Conservation (phyloP, 2,797 vertebrate species). For the Aphelocoma californica region DNA sequence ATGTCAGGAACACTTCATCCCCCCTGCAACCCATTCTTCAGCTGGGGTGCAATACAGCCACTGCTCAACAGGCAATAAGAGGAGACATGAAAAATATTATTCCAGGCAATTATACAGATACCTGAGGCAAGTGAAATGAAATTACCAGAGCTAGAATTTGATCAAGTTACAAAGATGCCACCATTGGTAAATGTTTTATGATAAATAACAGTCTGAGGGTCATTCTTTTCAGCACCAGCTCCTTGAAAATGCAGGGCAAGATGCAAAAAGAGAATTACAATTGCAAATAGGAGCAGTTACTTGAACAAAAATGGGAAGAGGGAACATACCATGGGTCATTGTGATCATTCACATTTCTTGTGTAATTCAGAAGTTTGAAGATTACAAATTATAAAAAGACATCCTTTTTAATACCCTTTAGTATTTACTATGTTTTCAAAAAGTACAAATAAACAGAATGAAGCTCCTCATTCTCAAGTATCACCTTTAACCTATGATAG, state of each 20-base stretch:
- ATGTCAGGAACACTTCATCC: neutral
- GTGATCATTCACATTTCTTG: neutral
- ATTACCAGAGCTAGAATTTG: neutral
- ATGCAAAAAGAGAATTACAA: neutral
- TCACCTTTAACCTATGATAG: neutral
- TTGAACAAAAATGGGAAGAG: neutral
- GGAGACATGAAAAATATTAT: neutral
- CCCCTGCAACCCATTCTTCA: neutral
- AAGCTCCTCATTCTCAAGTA: neutral
- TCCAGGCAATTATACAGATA: neutral
- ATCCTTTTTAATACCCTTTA: neutral
- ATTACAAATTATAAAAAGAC: neutral
- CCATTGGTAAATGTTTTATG: neutral
- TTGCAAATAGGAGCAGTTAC: neutral
- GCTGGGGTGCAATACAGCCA: neutral
- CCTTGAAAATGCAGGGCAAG: neutral
- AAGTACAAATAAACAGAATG: neutral
- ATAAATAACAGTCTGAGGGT: neutral
- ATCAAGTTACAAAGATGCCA: neutral
- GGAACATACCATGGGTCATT: neutral
- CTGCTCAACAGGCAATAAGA: neutral
- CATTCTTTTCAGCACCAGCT: neutral
- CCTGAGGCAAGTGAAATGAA: neutral
- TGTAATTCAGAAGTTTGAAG: neutral
- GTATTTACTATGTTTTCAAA: neutral